phyloP scores from a whole-genome alignment of 2,797 vertebrate species.

The Takifugu ocellatus region DNA sequence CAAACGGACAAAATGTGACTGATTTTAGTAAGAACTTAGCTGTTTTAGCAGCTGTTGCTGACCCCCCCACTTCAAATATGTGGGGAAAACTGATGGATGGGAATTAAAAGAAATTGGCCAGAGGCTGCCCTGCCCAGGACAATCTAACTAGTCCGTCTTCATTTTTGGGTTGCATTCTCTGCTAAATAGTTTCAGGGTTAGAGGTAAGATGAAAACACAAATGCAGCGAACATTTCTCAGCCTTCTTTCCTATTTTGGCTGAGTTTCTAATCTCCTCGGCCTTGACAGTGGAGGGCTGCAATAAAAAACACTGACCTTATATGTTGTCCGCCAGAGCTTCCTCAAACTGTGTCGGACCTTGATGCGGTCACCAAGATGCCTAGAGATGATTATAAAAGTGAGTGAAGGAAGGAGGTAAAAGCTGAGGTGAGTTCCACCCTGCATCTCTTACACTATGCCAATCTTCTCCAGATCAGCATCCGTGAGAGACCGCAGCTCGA shows the following conservation, averaged over 20 bases:
- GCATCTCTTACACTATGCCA: slow-evolving; percentile 63
- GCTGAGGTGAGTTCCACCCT: not conserved
- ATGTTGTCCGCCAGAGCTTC: slow-evolving; percentile 61
- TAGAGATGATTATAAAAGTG: not conserved
- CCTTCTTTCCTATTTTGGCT: not conserved
- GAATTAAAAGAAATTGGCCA: too few relatives aligned
- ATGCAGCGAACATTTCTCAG: not conserved
- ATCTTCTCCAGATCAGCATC: slow-evolving; percentile 65
- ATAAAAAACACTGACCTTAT: not conserved
- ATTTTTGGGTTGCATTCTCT: too few relatives aligned
- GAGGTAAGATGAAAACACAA: not conserved
- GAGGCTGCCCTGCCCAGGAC: too few relatives aligned
- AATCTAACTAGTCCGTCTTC: too few relatives aligned
- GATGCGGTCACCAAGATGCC: slow-evolving; percentile 60
- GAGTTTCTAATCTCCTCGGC: slow-evolving; percentile 2
- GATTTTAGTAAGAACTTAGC: too few relatives aligned
- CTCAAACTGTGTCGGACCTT: slow-evolving; percentile 60
- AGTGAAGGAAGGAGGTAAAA: not conserved
- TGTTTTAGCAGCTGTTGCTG: too few relatives aligned
- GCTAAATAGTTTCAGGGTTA: too few relatives aligned
- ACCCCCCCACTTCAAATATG: too few relatives aligned
- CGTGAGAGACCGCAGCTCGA: slow-evolving; percentile 46
- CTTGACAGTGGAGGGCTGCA: not conserved
- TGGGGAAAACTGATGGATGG: too few relatives aligned
- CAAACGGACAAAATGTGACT: too few relatives aligned